Percentiles rank a stretch among this genome's conserved stretches.
phyloP scores from a whole-genome alignment of 2,888 invertebrate genomes.

The Oegoconia quadripuncta region DNA sequence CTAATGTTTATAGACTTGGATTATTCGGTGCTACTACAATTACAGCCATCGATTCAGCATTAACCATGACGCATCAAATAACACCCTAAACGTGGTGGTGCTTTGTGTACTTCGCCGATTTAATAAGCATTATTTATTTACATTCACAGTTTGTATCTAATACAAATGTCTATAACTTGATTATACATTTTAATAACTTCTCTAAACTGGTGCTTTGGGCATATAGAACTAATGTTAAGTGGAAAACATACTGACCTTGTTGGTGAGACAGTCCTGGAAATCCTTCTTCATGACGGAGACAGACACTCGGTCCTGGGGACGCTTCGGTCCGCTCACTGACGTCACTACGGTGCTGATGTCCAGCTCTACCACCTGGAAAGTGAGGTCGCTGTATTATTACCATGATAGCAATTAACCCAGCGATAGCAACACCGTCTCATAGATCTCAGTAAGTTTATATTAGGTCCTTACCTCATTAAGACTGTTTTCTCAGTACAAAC shows the following conservation, averaged over 20 bases:
- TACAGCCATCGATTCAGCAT: no score
- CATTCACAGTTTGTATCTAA: no score
- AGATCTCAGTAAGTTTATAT: no score
- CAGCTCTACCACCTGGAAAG: constrained; percentile 84
- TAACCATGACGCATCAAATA: no score
- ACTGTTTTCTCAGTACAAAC: no score
- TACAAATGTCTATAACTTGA: no score
- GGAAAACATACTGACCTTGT: constrained; percentile 89
- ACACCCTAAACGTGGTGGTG: no score
- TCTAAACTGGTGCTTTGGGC: background rate
- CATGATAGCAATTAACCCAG: background rate
- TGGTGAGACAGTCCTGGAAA: constrained; percentile 90
- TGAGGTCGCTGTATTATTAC: background rate
- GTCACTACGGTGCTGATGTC: constrained; percentile 94
- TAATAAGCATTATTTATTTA: no score
- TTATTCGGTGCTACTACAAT: no score
- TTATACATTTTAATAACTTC: background rate
- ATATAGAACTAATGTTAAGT: background rate
- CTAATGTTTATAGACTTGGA: background rate
- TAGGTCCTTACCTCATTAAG: no score
- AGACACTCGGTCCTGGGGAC: constrained; percentile 97
- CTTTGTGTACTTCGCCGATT: no score
- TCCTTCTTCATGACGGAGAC: constrained; percentile 94
- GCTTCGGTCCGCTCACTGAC: constrained; percentile 97
- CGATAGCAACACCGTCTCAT: no score